A percentile compares a stretch with the other conserved stretches of the same genome.
phyloP scores from a whole-genome alignment of 2,888 invertebrate genomes.

The Hoplodrina blanda region DNA sequence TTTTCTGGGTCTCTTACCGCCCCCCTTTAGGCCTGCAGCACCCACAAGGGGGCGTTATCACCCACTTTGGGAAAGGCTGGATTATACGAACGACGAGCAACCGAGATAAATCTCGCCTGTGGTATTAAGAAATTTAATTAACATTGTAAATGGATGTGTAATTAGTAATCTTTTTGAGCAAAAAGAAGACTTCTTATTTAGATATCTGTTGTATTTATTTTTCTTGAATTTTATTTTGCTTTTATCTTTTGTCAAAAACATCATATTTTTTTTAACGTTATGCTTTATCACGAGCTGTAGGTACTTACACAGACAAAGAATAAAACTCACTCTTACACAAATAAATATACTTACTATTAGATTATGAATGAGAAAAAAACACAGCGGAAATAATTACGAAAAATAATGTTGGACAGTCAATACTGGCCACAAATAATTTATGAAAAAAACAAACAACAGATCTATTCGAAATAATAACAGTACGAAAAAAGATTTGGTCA shows the following conservation, averaged over 20 bases:
- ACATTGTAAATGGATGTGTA: conserved; percentile 4
- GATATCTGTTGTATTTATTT: conserved; percentile 2
- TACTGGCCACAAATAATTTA: not conserved
- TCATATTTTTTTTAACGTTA: too few species aligned
- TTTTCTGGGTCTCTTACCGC: too few species aligned
- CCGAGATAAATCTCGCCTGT: conserved; percentile 12
- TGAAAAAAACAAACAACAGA: not conserved
- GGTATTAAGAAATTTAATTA: conserved; percentile 34
- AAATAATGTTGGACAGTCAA: not conserved
- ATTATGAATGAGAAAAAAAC: too few species aligned
- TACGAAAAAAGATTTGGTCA: too few species aligned
- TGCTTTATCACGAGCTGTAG: too few species aligned
- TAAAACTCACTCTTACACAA: too few species aligned
- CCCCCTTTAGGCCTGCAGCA: too few species aligned
- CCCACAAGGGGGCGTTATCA: too few species aligned
- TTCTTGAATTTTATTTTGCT: not conserved
- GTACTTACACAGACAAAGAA: too few species aligned
- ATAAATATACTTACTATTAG: too few species aligned
- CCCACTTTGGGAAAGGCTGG: not conserved
- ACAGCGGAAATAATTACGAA: not conserved
- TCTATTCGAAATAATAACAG: not conserved
- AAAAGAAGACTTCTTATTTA: not conserved
- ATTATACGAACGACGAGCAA: conserved; percentile 2
- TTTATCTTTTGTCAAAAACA: too few species aligned
- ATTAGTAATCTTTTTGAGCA: conserved; percentile 11